These are phyloP conservation scores for Sesamia nonagrioides DNA, from an alignment of 1,140 invertebrate genomes.

Conservation along the genomic window DNA sequence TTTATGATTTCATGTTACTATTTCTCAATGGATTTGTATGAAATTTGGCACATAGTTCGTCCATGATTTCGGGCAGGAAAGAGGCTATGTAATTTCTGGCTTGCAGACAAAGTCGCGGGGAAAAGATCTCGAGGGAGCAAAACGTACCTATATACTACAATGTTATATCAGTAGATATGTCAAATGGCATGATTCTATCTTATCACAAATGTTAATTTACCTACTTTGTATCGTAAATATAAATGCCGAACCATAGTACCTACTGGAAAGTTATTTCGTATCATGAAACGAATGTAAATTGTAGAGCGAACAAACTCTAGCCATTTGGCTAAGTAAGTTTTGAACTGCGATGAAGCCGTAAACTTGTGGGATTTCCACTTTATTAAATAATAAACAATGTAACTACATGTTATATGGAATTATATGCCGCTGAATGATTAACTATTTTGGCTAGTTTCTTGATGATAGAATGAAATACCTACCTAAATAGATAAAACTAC, in stretches of 20 bases:
- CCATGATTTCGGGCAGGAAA: too few species aligned
- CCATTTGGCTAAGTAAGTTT: conserved; percentile 64
- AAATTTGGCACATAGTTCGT: too few species aligned
- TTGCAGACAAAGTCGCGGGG: too few species aligned
- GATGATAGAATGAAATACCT: not conserved
- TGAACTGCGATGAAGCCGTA: conserved; percentile 60
- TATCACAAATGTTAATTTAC: not conserved
- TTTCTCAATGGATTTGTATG: too few species aligned
- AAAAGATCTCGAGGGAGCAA: too few species aligned
- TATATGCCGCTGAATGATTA: conserved; percentile 32
- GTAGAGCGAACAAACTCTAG: conserved; percentile 56
- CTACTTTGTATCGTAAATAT: conserved; percentile 24
- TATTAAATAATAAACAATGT: conserved; percentile 67
- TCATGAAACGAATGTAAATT: conserved; percentile 68
- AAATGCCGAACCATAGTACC: conserved; percentile 45
- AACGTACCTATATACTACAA: too few species aligned
- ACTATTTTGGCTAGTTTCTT: conserved; percentile 9
- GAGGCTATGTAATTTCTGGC: too few species aligned
- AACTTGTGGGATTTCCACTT: conserved; percentile 63
- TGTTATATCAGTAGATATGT: not conserved
- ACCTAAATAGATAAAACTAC: too few species aligned
- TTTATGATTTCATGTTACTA: too few species aligned
- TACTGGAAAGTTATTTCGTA: conserved; percentile 52
- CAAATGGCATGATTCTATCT: not conserved
- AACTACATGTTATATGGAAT: conserved; percentile 42